Evolutionary conservation across 2,113 vertebrate genomes (phyloP), one percentile per base, ranked within the genome.

Genomic region (Erpornis zantholeuca): DNA sequence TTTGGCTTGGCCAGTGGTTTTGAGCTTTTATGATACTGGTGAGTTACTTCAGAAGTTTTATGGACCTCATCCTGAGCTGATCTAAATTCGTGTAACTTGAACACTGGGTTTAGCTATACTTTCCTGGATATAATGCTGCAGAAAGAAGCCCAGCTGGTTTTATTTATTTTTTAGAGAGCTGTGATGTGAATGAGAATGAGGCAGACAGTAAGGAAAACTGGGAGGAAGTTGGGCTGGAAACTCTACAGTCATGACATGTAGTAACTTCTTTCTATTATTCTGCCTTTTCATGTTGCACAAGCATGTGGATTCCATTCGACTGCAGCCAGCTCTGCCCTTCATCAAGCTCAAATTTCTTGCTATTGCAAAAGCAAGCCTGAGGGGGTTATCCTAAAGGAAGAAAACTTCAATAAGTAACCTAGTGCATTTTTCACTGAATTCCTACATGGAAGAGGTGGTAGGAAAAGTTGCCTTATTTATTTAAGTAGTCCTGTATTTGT

Each of bases 21-120:
- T 95, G 81, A 95, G 91, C 91, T 97, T 96, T 96, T 96, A 95
- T 80, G 96, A 92, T 90, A 93, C 92, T 95, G 93, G 89, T 92
- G 93, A 96, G 91, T 96, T 94, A 87, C 81, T 96, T 97, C 84
- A 94, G 94, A 97, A 97, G 94, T 94, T 96, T 97, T 97, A 96
- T 96, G 96, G 94, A 87, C 93, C 96, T 96, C 94, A 96, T 97
- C 96, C 95, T 95, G 93, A 94, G 93, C 82, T 90, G 96, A 91
- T 96, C 81, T 91, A 72, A 87, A 96, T 84, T 91, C 89, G 78
- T 92, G 92, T 96, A 96, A 95, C 93, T 96, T 9, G 53, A 94
- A 94, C 78, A 23, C 90, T 63, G 66, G 78, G 82, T 73, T 96
- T 94, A 94, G 93, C 70, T 92, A 65, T 35, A 85, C 89, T 96